Conservation (phyloP, 2,797 vertebrate genomes). For the Intellagama lesueurii region DNA sequence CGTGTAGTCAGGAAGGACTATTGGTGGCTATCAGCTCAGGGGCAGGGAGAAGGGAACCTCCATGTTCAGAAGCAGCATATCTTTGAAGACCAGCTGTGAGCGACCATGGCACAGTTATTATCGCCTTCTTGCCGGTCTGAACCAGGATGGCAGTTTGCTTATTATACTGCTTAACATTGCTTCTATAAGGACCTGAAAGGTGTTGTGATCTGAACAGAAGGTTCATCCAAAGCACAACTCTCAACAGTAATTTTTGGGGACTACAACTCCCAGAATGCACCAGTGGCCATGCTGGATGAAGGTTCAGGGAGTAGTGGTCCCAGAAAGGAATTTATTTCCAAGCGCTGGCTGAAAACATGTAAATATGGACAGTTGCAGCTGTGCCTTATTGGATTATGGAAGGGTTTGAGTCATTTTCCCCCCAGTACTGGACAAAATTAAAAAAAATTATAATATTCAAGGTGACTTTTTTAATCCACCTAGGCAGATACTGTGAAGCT, state of each 20-base stretch:
- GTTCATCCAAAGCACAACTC: neutral
- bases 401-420: neutral
- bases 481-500: fast-evolving
- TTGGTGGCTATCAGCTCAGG: neutral
- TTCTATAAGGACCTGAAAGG: neutral
- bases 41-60: neutral
- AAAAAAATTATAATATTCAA: neutral
- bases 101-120: neutral
- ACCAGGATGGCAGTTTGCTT: neutral
- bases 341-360: too few relatives aligned
- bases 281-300: too few relatives aligned
- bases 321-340: neutral
- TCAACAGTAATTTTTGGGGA: too few relatives aligned
- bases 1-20: too few relatives aligned
- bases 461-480: neutral
- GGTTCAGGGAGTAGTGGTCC: too few relatives aligned
- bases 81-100: too few relatives aligned
- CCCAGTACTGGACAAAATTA: neutral
- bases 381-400: neutral
- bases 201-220: fast-evolving
- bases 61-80: neutral
- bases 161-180: neutral
- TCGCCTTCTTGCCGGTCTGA: too few relatives aligned
- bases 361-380: too few relatives aligned
- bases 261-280: too few relatives aligned